Conservation (phyloP, 2,797 vertebrate genomes). For the Emydoidea blandingii region DNA sequence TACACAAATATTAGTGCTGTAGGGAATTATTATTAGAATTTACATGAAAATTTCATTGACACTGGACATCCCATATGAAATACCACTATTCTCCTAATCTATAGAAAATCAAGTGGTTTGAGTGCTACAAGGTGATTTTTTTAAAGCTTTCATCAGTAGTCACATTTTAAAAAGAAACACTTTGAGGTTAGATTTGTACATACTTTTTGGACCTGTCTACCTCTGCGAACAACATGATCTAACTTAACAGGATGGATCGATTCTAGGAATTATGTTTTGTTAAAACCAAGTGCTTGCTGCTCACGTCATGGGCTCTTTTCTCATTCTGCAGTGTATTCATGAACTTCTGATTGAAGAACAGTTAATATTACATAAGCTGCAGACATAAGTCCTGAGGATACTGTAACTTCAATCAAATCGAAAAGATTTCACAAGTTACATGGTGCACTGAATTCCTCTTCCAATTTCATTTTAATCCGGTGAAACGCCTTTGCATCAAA, state of each 20-base stretch:
- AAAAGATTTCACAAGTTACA: slow-evolving; percentile 63
- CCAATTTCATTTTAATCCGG: slow-evolving; percentile 64
- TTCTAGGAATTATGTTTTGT: slow-evolving; percentile 36
- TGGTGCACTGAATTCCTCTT: slow-evolving; percentile 44
- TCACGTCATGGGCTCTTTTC: slow-evolving; percentile 35
- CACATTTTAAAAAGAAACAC: slow-evolving; percentile 8
- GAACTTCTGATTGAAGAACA: slow-evolving; percentile 58
- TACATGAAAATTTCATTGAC: slow-evolving; percentile 34
- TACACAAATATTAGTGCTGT: neutral
- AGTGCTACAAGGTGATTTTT: neutral
- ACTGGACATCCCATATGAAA: neutral
- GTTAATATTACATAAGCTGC: slow-evolving; percentile 58
- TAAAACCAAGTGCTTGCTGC: neutral
- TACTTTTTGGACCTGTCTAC: neutral
- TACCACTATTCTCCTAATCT: neutral
- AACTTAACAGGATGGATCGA: neutral
- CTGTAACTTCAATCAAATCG: slow-evolving; percentile 73
- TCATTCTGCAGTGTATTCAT: slow-evolving; percentile 6
- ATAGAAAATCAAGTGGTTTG: slow-evolving; percentile 34
- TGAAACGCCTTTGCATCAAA: slow-evolving; percentile 47
- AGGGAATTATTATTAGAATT: slow-evolving; percentile 42
- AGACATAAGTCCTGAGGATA: slow-evolving; percentile 45
- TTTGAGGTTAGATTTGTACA: neutral
- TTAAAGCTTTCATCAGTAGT: neutral
- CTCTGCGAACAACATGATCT: neutral